Evolutionary conservation across 2,797 vertebrate species (phyloP).

Genomic region (Mus minutoides): DNA sequence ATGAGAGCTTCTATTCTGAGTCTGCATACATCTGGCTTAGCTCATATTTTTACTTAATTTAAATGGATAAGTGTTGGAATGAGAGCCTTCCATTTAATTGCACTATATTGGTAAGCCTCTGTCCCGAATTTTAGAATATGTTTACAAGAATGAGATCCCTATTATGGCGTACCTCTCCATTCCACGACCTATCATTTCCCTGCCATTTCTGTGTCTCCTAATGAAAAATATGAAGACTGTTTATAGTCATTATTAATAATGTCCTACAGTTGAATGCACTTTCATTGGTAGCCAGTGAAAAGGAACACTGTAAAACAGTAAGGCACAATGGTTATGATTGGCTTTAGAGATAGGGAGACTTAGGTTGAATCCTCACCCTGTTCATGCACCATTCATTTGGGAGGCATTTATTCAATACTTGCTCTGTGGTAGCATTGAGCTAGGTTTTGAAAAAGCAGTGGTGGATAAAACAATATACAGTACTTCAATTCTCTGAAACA

Average conservation of each 20-base stretch:
- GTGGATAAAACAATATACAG: not conserved
- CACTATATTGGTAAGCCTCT: constrained; percentile 29
- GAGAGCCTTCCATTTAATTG: constrained; percentile 67
- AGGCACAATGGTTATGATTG: not conserved
- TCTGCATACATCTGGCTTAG: constrained; percentile 57
- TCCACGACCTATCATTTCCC: not conserved
- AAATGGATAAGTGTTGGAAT: constrained; percentile 71
- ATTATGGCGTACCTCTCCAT: not conserved
- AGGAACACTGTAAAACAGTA: not conserved
- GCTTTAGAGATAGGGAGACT: not conserved
- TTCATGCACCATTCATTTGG: not conserved
- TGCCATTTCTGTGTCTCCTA: not conserved
- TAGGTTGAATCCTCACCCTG: not conserved
- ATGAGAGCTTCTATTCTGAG: constrained; percentile 62
- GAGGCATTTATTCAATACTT: not conserved
- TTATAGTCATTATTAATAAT: not conserved
- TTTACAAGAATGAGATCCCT: constrained; percentile 61
- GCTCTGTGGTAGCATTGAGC: not conserved
- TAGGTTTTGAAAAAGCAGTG: not conserved
- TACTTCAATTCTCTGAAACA: not conserved
- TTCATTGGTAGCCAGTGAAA: not conserved
- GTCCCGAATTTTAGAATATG: constrained; percentile 44
- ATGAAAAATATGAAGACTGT: constrained; percentile 7
- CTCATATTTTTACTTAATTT: constrained; percentile 76
- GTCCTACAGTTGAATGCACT: not conserved